phyloP scores from a whole-genome alignment of 2,888 invertebrate species.

The Agonopterix heracliana region DNA sequence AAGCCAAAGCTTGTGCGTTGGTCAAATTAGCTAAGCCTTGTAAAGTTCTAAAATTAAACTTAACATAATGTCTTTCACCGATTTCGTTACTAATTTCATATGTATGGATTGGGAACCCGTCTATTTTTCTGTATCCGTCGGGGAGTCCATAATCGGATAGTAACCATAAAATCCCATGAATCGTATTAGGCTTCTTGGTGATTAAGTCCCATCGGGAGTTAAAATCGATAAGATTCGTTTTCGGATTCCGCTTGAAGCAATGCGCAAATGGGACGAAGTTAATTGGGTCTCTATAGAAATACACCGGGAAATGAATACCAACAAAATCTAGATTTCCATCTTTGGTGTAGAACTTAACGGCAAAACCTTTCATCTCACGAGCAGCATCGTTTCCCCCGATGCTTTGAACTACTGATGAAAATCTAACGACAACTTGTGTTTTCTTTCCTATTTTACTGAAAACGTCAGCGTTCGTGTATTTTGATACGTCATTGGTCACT shows the following conservation, averaged over 20 bases:
- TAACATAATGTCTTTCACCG: conserved; percentile 83
- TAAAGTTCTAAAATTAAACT: conserved; percentile 91
- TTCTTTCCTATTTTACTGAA: conserved; percentile 76
- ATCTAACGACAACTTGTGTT: conserved; percentile 75
- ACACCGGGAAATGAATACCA: conserved; percentile 74
- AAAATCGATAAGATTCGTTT: conserved; percentile 35
- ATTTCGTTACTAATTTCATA: conserved; percentile 88
- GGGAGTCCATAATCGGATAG: conserved; percentile 92
- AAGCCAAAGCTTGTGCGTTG: conserved; percentile 78
- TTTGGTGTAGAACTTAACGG: conserved; percentile 39
- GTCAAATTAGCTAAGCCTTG: conserved; percentile 87
- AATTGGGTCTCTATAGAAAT: conserved; percentile 71
- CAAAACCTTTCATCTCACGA: conserved; percentile 55
- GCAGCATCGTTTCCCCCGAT: conserved; percentile 76
- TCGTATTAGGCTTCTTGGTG: conserved; percentile 76
- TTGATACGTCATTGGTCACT: conserved; percentile 3
- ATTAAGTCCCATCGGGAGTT: conserved; percentile 71
- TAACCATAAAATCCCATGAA: conserved; percentile 83
- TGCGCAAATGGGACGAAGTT: conserved; percentile 72
- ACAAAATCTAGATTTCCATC: conserved; percentile 28
- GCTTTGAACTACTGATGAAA: conserved; percentile 78
- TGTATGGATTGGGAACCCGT: conserved; percentile 92
- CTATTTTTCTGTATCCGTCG: conserved; percentile 90
- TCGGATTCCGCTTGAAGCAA: conserved; percentile 73
- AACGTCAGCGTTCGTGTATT: conserved; percentile 64